These are phyloP conservation scores for Cremastinae sp. DNA, from an alignment of 2,888 invertebrate genomes.

Conservation along the genomic window DNA sequence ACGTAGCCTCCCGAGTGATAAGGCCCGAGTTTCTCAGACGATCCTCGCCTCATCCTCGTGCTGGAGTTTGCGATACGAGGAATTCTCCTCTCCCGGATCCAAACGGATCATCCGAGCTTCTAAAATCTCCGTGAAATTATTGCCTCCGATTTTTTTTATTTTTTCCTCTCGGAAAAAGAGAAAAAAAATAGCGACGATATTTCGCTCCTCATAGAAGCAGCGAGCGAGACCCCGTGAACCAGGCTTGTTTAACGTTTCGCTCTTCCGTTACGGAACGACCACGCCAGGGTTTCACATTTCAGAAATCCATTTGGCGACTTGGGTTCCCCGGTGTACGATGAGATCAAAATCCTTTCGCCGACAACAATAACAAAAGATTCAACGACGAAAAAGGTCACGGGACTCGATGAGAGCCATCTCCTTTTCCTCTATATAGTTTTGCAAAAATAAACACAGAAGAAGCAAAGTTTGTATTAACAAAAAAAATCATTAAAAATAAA, in stretches of 20 bases:
- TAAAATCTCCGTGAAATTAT: slow-evolving; percentile 2
- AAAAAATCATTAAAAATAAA: too few species aligned
- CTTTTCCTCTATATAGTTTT: too few species aligned
- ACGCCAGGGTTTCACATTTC: slow-evolving; percentile 55
- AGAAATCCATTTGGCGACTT: slow-evolving; percentile 61
- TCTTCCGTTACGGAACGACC: slow-evolving; percentile 39
- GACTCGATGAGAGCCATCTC: not conserved
- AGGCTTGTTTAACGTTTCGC: slow-evolving; percentile 38
- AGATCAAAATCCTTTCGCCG: slow-evolving; percentile 46
- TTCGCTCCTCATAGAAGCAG: slow-evolving; percentile 48
- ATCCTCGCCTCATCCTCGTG: slow-evolving; percentile 20
- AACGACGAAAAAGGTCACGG: not conserved
- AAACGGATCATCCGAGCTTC: slow-evolving; percentile 50
- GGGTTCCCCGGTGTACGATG: slow-evolving; percentile 48
- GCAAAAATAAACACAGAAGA: too few species aligned
- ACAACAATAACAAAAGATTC: slow-evolving; percentile 11
- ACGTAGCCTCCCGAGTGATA: slow-evolving; percentile 63
- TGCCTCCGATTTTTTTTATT: slow-evolving; percentile 22
- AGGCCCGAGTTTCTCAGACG: slow-evolving; percentile 35
- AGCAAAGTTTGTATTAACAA: too few species aligned
- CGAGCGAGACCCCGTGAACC: slow-evolving; percentile 27
- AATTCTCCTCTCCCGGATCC: slow-evolving; percentile 40
- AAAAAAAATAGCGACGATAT: slow-evolving; percentile 21
- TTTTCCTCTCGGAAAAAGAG: slow-evolving; percentile 14
- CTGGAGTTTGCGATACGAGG: slow-evolving; percentile 57